Evolutionary conservation across 2,113 vertebrate genomes (phyloP).

Genomic region (Esox niger): DNA sequence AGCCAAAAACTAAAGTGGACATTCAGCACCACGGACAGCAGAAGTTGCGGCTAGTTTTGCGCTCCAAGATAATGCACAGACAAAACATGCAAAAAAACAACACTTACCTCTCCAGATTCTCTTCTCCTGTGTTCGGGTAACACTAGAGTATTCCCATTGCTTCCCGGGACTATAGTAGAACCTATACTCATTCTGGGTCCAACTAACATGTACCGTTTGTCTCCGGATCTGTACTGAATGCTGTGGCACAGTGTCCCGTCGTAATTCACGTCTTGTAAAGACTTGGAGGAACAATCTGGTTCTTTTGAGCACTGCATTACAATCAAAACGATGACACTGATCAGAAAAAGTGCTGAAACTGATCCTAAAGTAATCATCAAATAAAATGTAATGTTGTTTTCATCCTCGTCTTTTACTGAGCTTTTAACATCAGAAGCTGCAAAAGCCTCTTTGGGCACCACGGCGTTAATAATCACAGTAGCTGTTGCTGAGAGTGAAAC

Average conservation of each 20-base stretch:
- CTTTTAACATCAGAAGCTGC: constrained; percentile 31
- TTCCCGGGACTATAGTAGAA: constrained; percentile 32
- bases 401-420: constrained; percentile 22
- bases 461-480: constrained; percentile 35
- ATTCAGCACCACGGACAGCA: too few relatives aligned
- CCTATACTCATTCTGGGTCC: constrained; percentile 41
- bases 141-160: constrained; percentile 40
- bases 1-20: too few relatives aligned
- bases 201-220: constrained; percentile 52
- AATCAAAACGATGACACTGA: constrained; percentile 41
- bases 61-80: too few relatives aligned
- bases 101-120: constrained; percentile 35
- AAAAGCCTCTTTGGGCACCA: constrained; percentile 40
- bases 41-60: too few relatives aligned
- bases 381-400: constrained; percentile 41
- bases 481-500: constrained; percentile 42
- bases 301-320: constrained; percentile 41
- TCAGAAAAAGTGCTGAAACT: constrained; percentile 41
- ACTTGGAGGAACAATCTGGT: constrained; percentile 29
- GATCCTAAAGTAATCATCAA: constrained; percentile 44
- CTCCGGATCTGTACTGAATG: constrained; percentile 49
- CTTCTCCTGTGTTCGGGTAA: constrained; percentile 20
- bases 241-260: constrained; percentile 46
- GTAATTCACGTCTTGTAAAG: constrained; percentile 33
- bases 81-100: background rate